phyloP scores from a whole-genome alignment of 1,140 invertebrate genomes.

The Onthophagus taurus region DNA sequence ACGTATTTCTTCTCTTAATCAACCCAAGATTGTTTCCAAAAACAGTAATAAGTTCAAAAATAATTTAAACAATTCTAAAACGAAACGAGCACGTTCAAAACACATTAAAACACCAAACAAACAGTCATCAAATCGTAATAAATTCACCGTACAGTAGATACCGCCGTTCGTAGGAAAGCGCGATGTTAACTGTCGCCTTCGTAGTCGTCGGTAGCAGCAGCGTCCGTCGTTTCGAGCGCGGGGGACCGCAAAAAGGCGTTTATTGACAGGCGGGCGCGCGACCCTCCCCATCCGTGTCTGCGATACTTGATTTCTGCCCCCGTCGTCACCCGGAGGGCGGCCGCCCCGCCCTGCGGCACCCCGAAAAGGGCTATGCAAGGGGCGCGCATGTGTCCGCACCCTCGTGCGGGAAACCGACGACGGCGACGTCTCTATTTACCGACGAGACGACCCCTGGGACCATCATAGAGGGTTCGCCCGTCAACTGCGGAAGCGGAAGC shows the following conservation, averaged over 20 bases:
- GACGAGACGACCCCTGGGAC: neutral
- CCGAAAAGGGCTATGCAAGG: constrained; percentile 5
- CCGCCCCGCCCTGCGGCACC: neutral
- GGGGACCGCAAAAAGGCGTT: constrained; percentile 33
- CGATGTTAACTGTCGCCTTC: neutral
- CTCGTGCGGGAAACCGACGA: neutral
- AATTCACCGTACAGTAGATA: neutral
- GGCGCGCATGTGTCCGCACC: neutral
- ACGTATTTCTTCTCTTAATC: too few species aligned
- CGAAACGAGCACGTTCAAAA: too few species aligned
- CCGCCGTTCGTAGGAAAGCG: constrained; percentile 3
- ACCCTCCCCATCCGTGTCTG: constrained; percentile 18
- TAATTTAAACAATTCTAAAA: too few species aligned
- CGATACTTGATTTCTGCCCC: constrained; percentile 28
- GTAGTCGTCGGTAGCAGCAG: too few species aligned
- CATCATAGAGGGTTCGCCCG: too few species aligned
- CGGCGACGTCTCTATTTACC: neutral
- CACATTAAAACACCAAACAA: too few species aligned
- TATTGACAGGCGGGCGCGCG: constrained; percentile 31
- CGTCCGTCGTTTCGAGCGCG: constrained; percentile 16
- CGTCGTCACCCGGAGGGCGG: constrained; percentile 5
- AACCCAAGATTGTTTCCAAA: too few species aligned
- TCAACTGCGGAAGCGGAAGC: too few species aligned
- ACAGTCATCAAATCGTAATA: too few species aligned
- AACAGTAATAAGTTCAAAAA: too few species aligned